Evolutionary conservation across 2,888 invertebrate species (phyloP), one percentile per base, ranked within the genome.

Genomic region (Limnephilus auricula): DNA sequence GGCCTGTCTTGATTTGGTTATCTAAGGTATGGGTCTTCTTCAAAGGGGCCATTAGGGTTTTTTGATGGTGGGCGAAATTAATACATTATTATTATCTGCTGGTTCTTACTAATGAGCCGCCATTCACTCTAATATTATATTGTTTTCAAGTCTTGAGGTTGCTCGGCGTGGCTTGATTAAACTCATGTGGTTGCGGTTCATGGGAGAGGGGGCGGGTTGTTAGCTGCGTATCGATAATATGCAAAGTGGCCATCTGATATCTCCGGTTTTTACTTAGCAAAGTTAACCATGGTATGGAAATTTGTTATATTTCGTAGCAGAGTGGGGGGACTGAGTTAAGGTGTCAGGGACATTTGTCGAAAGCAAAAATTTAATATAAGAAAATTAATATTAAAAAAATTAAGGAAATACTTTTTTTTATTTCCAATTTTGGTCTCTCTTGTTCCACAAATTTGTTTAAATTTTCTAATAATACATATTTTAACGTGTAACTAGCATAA

Each of bases 1-100:
- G 82, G 82, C 82, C 34, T 34, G 31, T 82, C 34, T 34, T 82
- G 82, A 82, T 82, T 82, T 82, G 82, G 82, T 82, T 82, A 82
- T 82, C 34, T 34, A 34, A 34, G 82, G 31, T 82, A 34, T 34
- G 82, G 34, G 32, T 82, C 32, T 32, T 34, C 32, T 32, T 80
- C 80, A 80, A 80, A 34, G 82, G 32, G 9, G 82, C 82, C 82
- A 25, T 37, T 37, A 37, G 34, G 34, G 31, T 65, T 82, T 32
- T 82, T 82, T 82, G 82, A 82, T 18, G 34, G 82, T 82, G 18
- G 32, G 34, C 34, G 82, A 31, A 32, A 82, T 31, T 32, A 32
- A 82, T 82, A 82, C 25, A 32, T 32, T 82, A 32, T 82, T 32
- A 82, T 31, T 31, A 18, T 32, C 25, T 65, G n/a, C n/a, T 65